phyloP scores from a whole-genome alignment of 1,140 invertebrate species.

The Idris sp. region DNA sequence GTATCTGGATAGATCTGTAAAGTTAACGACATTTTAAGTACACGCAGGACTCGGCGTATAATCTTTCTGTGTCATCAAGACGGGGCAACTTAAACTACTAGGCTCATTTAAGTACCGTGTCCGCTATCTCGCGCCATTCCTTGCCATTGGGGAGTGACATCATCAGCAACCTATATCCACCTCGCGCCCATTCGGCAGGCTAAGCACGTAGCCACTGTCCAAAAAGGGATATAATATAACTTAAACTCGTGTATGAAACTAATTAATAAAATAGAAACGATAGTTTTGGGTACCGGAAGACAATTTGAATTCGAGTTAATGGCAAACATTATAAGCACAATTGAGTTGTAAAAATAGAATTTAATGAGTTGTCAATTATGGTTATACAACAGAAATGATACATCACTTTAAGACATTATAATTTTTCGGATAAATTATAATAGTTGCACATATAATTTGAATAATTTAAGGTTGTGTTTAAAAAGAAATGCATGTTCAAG shows the following conservation, averaged over 20 bases:
- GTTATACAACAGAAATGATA: too few relatives aligned
- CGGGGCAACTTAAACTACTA: conserved; percentile 71
- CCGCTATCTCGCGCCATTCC: conserved; percentile 64
- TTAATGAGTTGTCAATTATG: too few relatives aligned
- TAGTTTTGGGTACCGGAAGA: conserved; percentile 16
- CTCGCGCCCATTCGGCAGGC: conserved; percentile 67
- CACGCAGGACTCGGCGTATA: conserved; percentile 65
- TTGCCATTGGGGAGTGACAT: conserved; percentile 69
- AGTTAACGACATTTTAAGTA: conserved; percentile 59
- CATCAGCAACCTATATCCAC: conserved; percentile 73
- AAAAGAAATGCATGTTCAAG: too few relatives aligned
- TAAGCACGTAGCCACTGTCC: conserved; percentile 70
- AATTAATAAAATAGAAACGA: conserved; percentile 18
- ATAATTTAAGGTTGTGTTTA: too few relatives aligned
- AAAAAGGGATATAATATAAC: conserved; percentile 65
- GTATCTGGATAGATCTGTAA: conserved; percentile 50
- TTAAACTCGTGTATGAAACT: conserved; percentile 73
- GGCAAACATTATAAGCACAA: too few relatives aligned
- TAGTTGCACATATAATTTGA: background rate
- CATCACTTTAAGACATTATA: too few relatives aligned
- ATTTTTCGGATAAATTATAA: too few relatives aligned
- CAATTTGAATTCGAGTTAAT: background rate
- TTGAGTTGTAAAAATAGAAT: too few relatives aligned
- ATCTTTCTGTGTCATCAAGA: conserved; percentile 75
- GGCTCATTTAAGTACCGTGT: conserved; percentile 68